These are phyloP conservation scores for Gryllus longicercus DNA, from an alignment of 2,888 invertebrate species.

Conservation along the genomic window DNA sequence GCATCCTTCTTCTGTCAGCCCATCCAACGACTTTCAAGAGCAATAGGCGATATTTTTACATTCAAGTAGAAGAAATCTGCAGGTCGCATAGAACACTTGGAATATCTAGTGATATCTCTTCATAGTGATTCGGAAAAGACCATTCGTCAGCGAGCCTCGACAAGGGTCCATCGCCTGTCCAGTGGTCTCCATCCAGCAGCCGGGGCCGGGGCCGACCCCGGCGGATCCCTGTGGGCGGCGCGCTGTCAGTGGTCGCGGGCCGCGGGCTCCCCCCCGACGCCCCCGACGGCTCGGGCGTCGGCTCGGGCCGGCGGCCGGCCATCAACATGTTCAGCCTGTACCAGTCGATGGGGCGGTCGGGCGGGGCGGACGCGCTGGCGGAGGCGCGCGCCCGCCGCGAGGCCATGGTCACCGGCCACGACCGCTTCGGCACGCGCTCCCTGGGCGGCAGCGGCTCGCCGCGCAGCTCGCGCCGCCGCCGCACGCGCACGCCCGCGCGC, in stretches of 20 bases:
- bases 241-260: not conserved
- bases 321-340: constrained; percentile 70
- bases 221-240: constrained; percentile 25
- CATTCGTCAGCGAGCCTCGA: too few relatives aligned
- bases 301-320: not conserved
- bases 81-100: too few relatives aligned
- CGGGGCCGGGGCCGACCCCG: constrained; percentile 21
- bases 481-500: constrained; percentile 51
- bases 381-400: constrained; percentile 53
- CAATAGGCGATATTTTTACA: too few relatives aligned
- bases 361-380: not conserved
- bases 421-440: constrained; percentile 65
- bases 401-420: constrained; percentile 71
- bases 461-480: constrained; percentile 47
- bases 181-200: not conserved
- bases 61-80: too few relatives aligned
- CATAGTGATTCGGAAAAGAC: too few relatives aligned
- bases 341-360: constrained; percentile 59
- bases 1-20: too few relatives aligned
- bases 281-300: too few relatives aligned
- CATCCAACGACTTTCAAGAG: too few relatives aligned
- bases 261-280: too few relatives aligned
- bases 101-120: too few relatives aligned
- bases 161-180: too few relatives aligned
- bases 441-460: constrained; percentile 52